phyloP scores from a whole-genome alignment of 2,797 vertebrate genomes.

The Glossophaga mutica region DNA sequence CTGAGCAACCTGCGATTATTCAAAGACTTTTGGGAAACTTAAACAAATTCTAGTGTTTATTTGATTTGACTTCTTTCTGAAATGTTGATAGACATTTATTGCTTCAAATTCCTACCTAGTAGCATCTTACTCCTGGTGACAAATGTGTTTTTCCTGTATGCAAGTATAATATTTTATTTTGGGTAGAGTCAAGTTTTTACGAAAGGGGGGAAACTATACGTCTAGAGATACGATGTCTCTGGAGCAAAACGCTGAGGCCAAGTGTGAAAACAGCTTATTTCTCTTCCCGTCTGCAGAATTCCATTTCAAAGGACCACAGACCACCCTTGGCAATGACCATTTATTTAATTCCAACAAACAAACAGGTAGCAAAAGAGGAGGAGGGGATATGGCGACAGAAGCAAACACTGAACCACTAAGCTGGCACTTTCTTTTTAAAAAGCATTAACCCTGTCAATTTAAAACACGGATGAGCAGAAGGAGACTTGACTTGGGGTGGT shows the following conservation, averaged over 20 bases:
- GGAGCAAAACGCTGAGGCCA: background rate
- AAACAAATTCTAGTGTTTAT: background rate
- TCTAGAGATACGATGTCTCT: background rate
- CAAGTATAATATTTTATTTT: slow-evolving; percentile 35
- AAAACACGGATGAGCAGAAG: background rate
- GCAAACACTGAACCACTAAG: background rate
- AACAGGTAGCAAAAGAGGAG: background rate
- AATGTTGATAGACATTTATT: background rate
- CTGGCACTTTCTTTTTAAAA: background rate
- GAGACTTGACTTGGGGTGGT: background rate
- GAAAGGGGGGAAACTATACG: background rate
- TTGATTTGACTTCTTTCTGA: slow-evolving; percentile 25
- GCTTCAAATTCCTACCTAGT: background rate
- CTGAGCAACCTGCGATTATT: background rate
- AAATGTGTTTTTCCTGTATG: background rate
- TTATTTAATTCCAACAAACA: background rate
- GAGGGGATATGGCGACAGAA: background rate
- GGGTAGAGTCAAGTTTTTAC: slow-evolving; percentile 11
- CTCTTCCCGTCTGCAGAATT: slow-evolving; percentile 19
- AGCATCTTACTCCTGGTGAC: background rate
- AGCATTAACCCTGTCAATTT: background rate
- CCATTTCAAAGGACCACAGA: background rate
- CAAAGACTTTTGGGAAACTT: slow-evolving; percentile 14
- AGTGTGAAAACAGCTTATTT: background rate
- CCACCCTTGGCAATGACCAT: background rate